phyloP scores from a whole-genome alignment of 1,140 invertebrate genomes.

The Drosophila bipectinata region DNA sequence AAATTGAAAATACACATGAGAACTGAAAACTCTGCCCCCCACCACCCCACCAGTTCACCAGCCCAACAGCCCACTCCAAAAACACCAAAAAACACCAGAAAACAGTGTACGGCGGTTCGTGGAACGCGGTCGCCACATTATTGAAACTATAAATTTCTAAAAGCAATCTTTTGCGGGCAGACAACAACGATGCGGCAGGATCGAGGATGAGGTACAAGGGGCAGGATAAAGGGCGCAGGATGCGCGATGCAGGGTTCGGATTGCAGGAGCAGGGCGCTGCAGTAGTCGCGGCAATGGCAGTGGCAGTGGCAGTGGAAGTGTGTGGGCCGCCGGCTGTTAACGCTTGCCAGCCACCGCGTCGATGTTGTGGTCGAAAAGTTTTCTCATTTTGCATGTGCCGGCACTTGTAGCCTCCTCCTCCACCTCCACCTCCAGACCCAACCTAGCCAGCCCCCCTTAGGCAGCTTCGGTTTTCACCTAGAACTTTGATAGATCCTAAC shows the following conservation, averaged over 20 bases:
- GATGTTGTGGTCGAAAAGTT: constrained; percentile 81
- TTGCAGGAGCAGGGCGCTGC: not conserved
- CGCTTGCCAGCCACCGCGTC: constrained; percentile 46
- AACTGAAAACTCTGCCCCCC: constrained; percentile 16
- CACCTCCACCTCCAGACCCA: not conserved
- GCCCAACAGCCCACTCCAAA: not conserved
- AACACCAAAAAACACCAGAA: not conserved
- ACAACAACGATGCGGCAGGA: constrained; percentile 41
- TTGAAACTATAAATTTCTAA: constrained; percentile 81
- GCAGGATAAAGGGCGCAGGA: not conserved
- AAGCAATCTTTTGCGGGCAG: constrained; percentile 80
- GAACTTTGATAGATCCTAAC: no score
- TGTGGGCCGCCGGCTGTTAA: constrained; percentile 41
- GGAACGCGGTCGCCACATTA: constrained; percentile 69
- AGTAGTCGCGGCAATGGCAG: not conserved
- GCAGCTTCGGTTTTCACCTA: constrained; percentile 18
- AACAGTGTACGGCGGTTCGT: constrained; percentile 54
- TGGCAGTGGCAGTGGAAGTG: not conserved
- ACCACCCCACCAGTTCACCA: not conserved
- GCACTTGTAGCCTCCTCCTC: constrained; percentile 28
- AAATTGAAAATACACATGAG: constrained; percentile 82
- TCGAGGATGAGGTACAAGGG: not conserved
- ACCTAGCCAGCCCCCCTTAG: constrained; percentile 2
- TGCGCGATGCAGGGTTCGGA: not conserved
- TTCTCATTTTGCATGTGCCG: constrained; percentile 76